Percentiles rank a stretch among this genome's conserved stretches.
phyloP scores from a whole-genome alignment of 2,888 invertebrate species.

The Leptinotarsa haldemani region DNA sequence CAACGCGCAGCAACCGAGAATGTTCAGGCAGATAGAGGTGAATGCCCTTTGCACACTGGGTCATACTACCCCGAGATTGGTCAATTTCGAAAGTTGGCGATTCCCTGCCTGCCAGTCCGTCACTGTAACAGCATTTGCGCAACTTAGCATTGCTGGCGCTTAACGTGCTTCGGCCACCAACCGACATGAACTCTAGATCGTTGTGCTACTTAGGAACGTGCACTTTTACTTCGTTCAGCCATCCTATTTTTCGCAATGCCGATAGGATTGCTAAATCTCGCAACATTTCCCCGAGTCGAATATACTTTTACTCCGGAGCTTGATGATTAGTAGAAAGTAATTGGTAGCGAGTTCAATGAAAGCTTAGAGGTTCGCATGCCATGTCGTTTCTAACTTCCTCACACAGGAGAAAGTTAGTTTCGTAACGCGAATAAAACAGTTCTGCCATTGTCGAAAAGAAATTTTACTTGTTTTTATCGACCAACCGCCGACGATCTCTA shows the following conservation, averaged over 20 bases:
- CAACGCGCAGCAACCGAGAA: conserved; percentile 58
- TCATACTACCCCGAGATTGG: conserved; percentile 52
- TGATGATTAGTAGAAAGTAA: conserved; percentile 43
- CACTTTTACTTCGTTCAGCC: conserved; percentile 57
- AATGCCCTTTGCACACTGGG: conserved; percentile 60
- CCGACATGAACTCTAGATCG: conserved; percentile 54
- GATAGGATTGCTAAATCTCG: conserved; percentile 26
- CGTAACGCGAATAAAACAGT: conserved; percentile 48
- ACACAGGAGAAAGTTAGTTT: conserved; percentile 49
- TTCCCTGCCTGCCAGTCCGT: conserved; percentile 44
- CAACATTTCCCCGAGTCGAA: neutral
- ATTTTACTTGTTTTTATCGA: conserved; percentile 26
- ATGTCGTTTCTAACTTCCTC: conserved; percentile 36
- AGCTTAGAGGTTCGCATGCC: conserved; percentile 34
- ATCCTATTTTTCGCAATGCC: conserved; percentile 47
- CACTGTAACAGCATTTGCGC: conserved; percentile 57
- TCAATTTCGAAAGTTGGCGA: conserved; percentile 59
- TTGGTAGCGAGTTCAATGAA: conserved; percentile 36
- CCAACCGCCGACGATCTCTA: conserved; percentile 5
- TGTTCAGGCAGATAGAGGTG: conserved; percentile 60
- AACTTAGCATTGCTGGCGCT: conserved; percentile 51
- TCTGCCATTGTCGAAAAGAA: conserved; percentile 28
- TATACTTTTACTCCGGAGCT: conserved; percentile 36
- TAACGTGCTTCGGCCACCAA: conserved; percentile 63
- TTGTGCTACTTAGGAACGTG: conserved; percentile 51